Base-by-base conservation (phyloP, 1,140 invertebrate genomes). In the Drosophila cardini region DNA sequence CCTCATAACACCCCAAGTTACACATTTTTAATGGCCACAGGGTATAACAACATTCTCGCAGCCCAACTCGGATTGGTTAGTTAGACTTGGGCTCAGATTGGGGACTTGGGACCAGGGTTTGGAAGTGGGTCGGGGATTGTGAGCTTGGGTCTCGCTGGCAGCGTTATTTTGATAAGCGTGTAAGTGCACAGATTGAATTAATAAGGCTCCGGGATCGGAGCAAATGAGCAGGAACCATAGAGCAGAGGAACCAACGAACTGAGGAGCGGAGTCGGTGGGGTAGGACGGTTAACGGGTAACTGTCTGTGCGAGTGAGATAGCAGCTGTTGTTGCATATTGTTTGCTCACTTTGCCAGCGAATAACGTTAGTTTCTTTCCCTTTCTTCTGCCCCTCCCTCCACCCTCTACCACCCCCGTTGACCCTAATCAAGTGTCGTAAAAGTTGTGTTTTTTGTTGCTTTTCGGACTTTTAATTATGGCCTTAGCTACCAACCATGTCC, bases 111-210 rank as follows among this genome's bases (percentile, higher is more conserved):
- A 40, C 5, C 11, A 5, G 45, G n/a, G 48, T 43, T 21, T 32
- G 26, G 13, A n/a, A 15, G 7, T 11, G 48, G 32, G 13, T 42
- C 10, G 11, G 26, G n/a, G 36, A 43, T 32, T 32, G 26, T 8
- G 21, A 13, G 11, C 16, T 42, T 15, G 56, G 32, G 18, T 36
- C 8, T 13, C 6, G 55, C 57, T 65, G 65, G 40, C 71, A 38
- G 16, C 38, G 69, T 18, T 46, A 60, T 55, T 78, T 75, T 90
- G 87, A 90, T 90, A 90, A 90, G 86, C 86, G 79, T 90, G 86
- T 90, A 90, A 90, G 86, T 90, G 86, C 86, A 90, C 87, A 83
- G 86, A 90, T 90, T 90, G 86, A 90, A 90, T 90, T 90, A 90
- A 90, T 90, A 86, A 90, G 69, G 55, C 40, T 62, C 18, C 26